Base-by-base conservation (phyloP, 2,797 vertebrate genomes). In the Hafferia zeledoni region DNA sequence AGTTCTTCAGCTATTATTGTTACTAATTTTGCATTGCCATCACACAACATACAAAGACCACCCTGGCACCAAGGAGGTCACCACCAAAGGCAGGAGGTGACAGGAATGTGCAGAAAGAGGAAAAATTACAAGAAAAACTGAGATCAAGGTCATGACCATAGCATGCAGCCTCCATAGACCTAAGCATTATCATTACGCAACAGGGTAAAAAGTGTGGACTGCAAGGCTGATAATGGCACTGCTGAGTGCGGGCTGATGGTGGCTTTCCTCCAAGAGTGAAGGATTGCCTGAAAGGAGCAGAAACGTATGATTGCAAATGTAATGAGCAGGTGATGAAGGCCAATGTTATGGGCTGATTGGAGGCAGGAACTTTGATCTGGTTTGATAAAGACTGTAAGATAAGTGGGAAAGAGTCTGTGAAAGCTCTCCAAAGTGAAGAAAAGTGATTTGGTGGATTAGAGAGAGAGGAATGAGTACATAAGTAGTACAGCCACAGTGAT, bases 311-410 rank as follows among this genome's bases (percentile, higher is more conserved):
- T 31, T 95, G 86, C 83, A 94, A 90, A 67, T 9, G 20, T 80
- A 90, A 95, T n/a, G 67, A 90, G 63, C 68, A 84, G 78, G 77
- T 77, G 86, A 89, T 74, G 88, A 95, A 93, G 92, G 81, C 33
- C 68, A 87, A 57, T 28, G 56, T 83, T 80, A 80, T 6, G 30
- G 81, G 68, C 63, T 96, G 94, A 93, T 76, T 83, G 78, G 60
- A 95, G 75, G 60, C 70, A 94, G 46, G 56, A 90, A 87, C 88
- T 93, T 89, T 90, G 90, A 77, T 95, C 85, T 65, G 5, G 1
- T 35, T 80, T 71, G 78, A 75, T 80, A 49, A 9, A 57, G 86
- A 35, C 60, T 69, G 60, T 20, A 24, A 94, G 82, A 49, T 74
- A 92, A 94, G 68, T 47, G 37, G 43, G 15, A 30, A 67, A 87